Percentiles rank a stretch among this genome's conserved stretches.
Conservation (phyloP, 2,797 vertebrate species). For the Microctenopoma steveboyesi region DNA sequence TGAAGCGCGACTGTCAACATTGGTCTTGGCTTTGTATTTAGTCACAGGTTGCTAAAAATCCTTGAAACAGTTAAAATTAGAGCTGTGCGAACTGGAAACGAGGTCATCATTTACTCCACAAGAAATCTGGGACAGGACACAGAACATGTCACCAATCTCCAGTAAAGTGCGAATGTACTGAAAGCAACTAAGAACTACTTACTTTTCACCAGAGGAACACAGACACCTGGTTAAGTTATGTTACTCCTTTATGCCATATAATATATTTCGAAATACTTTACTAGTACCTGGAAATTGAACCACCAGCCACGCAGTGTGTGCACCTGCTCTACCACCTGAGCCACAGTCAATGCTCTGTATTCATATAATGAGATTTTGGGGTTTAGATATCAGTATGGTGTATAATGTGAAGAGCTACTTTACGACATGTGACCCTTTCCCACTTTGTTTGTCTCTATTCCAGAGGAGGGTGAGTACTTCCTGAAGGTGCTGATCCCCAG, state of each 20-base stretch:
- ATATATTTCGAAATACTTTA: not conserved
- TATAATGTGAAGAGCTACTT: constrained; percentile 46
- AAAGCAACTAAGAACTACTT: constrained; percentile 54
- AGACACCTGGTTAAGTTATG: constrained; percentile 10
- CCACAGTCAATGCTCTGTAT: constrained; percentile 11
- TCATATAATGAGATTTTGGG: constrained; percentile 18
- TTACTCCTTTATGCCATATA: constrained; percentile 5
- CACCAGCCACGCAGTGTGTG: too few relatives aligned
- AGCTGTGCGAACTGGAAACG: constrained; percentile 83
- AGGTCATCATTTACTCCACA: constrained; percentile 84
- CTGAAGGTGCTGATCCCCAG: constrained; percentile 97
- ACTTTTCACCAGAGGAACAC: constrained; percentile 2
- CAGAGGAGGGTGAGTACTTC: constrained; percentile 95
- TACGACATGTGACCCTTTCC: constrained; percentile 63
- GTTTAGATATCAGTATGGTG: constrained; percentile 9
- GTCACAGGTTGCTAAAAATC: constrained; percentile 76
- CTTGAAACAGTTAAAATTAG: constrained; percentile 87
- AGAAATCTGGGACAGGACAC: constrained; percentile 85
- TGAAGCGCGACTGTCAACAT: constrained; percentile 23
- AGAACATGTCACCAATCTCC: constrained; percentile 73
- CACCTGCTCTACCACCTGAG: too few relatives aligned
- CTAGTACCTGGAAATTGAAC: too few relatives aligned
- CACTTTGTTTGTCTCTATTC: constrained; percentile 66
- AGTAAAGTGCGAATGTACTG: constrained; percentile 59
- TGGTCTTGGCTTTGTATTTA: constrained; percentile 56